Percentiles rank a stretch among this genome's conserved stretches.
Evolutionary conservation across 2,888 invertebrate species (phyloP).

Genomic region (Gasteruption jaculator): DNA sequence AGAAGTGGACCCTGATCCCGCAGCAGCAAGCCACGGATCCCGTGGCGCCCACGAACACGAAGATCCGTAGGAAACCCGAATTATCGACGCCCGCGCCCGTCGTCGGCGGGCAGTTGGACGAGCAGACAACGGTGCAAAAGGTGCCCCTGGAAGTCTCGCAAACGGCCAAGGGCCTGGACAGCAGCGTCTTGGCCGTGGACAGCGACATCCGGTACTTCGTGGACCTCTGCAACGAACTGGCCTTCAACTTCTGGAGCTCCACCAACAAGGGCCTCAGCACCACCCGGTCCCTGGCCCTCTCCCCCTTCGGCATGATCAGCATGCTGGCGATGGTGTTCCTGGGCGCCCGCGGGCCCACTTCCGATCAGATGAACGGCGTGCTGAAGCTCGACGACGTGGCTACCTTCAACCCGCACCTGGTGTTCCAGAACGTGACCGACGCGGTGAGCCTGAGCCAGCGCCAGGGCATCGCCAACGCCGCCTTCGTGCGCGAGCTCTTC

Average conservation of each 20-base stretch:
- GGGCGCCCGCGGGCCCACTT: slow-evolving; percentile 81
- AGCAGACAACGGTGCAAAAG: slow-evolving; percentile 52
- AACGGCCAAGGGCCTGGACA: slow-evolving; percentile 65
- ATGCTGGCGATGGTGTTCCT: slow-evolving; percentile 87
- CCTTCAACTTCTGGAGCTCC: slow-evolving; percentile 79
- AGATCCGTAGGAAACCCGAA: slow-evolving; percentile 3
- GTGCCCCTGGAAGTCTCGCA: slow-evolving; percentile 57
- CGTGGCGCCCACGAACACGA: slow-evolving; percentile 2
- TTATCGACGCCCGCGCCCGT: slow-evolving; percentile 16
- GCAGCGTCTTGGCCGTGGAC: slow-evolving; percentile 67
- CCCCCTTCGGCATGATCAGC: slow-evolving; percentile 81
- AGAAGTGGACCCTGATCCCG: slow-evolving; percentile 33
- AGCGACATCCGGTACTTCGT: slow-evolving; percentile 75
- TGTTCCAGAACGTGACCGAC: slow-evolving; percentile 81
- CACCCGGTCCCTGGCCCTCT: slow-evolving; percentile 73
- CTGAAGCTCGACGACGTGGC: slow-evolving; percentile 81
- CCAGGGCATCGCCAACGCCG: slow-evolving; percentile 73
- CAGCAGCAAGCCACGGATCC: too few relatives aligned
- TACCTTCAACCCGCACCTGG: slow-evolving; percentile 84
- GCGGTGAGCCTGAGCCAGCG: slow-evolving; percentile 66
- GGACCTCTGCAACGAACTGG: slow-evolving; percentile 78
- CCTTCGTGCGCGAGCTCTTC: slow-evolving; percentile 77
- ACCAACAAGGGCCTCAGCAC: slow-evolving; percentile 65
- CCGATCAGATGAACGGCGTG: slow-evolving; percentile 86
- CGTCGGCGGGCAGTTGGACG: slow-evolving; percentile 23